Evolutionary conservation across 2,888 invertebrate species (phyloP), one percentile per base, ranked within the genome.

Genomic region (Eupithecia tripunctaria): DNA sequence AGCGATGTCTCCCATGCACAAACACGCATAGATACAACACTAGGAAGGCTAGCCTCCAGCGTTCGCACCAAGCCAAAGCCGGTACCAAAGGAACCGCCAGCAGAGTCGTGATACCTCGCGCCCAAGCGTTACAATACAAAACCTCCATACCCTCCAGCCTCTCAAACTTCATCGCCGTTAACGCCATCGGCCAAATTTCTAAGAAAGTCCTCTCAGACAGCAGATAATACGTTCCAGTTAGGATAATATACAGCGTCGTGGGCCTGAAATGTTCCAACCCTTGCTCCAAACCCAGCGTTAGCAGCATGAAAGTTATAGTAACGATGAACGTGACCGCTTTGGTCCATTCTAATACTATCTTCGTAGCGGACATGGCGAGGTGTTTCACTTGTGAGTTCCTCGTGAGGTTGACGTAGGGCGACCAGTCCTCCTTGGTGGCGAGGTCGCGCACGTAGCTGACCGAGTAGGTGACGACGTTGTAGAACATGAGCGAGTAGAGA

Each of bases 271-370:
- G 95, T 79, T 97, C 96, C 63, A 97, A 86, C 1, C 97, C 97
- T 88, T 97, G 97, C 84, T 97, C 97, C 73, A 97, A 87, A 2
- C 97, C 97, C 66, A 97, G 96, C 0, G 97, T 96, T 4, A 97
- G 92, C 15, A 97, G 93, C 89, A 97, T 96, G 83, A 97, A 97
- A 0, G 96, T 97, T 56, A 97, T 95, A 0, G 97, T 97, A 43
- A 97, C 96, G 41, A 97, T 95, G 83, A 97, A 97, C 0, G 97
- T 97, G 66, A 97, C 96, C 0, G 97, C 97, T 89, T 97, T 97
- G 21, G 97, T 97, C 96, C 97, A 97, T 86, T 97, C 97, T 69
- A 97, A 92, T 12, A 97, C 97, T 72, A 97, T 96, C 88, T 97
- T 97, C 0, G 97, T 97, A 0, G 97, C 96, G 5, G 97, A 96